phyloP scores from a whole-genome alignment of 2,888 invertebrate species.

The Nysson spinosus region DNA sequence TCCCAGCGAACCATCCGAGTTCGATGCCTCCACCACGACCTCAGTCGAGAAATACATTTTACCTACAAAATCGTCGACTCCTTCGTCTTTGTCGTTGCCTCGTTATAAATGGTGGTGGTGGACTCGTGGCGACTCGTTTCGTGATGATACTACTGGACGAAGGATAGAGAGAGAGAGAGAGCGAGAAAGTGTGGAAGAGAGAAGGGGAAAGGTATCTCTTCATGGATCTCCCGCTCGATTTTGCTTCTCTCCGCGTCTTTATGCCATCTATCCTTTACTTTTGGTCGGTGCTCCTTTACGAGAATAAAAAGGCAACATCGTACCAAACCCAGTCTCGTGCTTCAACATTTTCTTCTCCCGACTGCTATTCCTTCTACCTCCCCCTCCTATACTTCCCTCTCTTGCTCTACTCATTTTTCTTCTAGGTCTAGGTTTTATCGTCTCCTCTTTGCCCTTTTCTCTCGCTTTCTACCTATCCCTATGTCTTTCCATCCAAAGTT shows the following conservation, averaged over 20 bases:
- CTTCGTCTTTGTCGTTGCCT: conserved; percentile 29
- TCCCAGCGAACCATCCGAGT: conserved; percentile 29
- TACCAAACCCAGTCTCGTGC: conserved; percentile 26
- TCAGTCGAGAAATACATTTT: conserved; percentile 60
- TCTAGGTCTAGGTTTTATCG: too few relatives aligned
- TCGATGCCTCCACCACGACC: conserved; percentile 58
- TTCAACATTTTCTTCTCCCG: conserved; percentile 27
- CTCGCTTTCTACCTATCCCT: not conserved
- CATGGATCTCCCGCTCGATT: conserved; percentile 39
- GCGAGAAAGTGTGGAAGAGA: conserved; percentile 3
- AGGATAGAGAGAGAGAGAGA: conserved; percentile 30
- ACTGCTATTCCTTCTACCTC: conserved; percentile 17
- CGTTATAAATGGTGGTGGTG: conserved; percentile 31
- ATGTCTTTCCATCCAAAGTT: not conserved
- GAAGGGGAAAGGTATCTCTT: conserved; percentile 27
- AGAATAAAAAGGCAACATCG: conserved; percentile 59
- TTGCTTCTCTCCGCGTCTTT: conserved; percentile 24
- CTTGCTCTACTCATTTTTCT: not conserved
- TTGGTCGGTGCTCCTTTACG: conserved; percentile 40
- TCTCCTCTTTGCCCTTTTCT: not conserved
- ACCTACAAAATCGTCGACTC: conserved; percentile 51
- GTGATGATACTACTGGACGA: conserved; percentile 40
- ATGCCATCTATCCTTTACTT: conserved; percentile 3
- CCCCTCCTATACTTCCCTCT: not conserved
- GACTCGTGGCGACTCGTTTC: conserved; percentile 49